These are phyloP conservation scores for Mesembrinibis cayennensis DNA, from an alignment of 2,113 vertebrate genomes.

Conservation along the genomic window DNA sequence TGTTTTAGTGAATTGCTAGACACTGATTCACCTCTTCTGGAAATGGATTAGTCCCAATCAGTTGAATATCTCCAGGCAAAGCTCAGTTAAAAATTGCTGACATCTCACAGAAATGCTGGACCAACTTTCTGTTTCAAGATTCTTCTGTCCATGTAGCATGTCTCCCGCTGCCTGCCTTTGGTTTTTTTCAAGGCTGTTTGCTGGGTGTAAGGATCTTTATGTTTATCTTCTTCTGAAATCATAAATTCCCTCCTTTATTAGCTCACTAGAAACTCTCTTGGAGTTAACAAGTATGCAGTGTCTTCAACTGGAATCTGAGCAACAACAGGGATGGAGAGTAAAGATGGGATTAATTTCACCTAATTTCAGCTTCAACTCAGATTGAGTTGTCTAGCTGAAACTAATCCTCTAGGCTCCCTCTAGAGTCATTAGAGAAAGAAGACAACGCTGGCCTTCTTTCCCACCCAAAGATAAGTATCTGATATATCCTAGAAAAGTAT, in stretches of 20 bases:
- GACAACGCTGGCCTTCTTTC: background rate
- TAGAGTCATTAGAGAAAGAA: background rate
- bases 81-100: constrained; percentile 4
- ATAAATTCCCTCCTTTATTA: background rate
- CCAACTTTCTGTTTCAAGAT: background rate
- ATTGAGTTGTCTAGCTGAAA: background rate
- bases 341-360: background rate
- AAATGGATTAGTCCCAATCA: constrained; percentile 19
- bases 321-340: background rate
- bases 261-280: background rate
- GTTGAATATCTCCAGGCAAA: background rate
- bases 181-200: background rate
- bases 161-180: background rate
- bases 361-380: background rate
- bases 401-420: background rate
- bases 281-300: background rate
- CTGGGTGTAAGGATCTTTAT: background rate
- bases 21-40: constrained; percentile 46
- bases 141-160: background rate
- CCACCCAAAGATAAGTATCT: background rate
- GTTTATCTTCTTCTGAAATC: background rate
- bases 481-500: background rate
- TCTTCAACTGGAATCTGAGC: background rate
- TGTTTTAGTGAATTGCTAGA: constrained; percentile 19
- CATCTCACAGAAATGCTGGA: background rate